A percentile compares a stretch with the other conserved stretches of the same genome.
phyloP scores from a whole-genome alignment of 2,797 vertebrate genomes.

The Furcifer pardalis region DNA sequence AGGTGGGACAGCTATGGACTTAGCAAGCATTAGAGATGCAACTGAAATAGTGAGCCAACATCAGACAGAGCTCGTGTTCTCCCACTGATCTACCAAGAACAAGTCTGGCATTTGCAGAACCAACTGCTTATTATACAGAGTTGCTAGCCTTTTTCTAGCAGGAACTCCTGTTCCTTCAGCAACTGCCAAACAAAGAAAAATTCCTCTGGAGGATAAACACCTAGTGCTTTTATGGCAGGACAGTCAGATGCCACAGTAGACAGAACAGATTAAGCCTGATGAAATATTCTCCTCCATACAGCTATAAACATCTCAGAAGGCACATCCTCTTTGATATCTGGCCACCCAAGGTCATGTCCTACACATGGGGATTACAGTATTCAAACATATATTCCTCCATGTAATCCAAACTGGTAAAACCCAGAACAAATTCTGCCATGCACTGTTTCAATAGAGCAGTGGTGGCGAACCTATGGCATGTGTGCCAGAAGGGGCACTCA shows the following conservation, averaged over 20 bases:
- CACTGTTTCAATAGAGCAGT: no score
- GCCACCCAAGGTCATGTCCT: neutral
- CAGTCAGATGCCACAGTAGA: neutral
- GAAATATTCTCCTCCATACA: no score
- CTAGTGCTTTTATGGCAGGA: neutral
- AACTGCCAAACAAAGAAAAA: neutral
- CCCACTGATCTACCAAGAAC: neutral
- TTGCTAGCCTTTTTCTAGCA: neutral
- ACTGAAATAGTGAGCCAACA: neutral
- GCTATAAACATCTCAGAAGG: neutral
- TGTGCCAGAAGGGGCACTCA: no score
- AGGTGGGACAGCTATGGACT: neutral
- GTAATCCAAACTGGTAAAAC: neutral
- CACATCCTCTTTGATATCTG: neutral
- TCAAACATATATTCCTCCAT: neutral
- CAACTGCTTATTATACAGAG: neutral
- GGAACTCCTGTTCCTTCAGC: neutral
- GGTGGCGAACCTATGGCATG: no score
- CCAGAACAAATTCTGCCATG: neutral
- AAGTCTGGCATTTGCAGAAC: neutral
- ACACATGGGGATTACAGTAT: neutral
- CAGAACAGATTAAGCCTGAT: neutral
- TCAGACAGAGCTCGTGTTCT: neutral
- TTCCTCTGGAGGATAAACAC: neutral
- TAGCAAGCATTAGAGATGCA: constrained; percentile 4